These are phyloP conservation scores for Melanargia galathea DNA, from an alignment of 2,888 invertebrate species.

Conservation along the genomic window DNA sequence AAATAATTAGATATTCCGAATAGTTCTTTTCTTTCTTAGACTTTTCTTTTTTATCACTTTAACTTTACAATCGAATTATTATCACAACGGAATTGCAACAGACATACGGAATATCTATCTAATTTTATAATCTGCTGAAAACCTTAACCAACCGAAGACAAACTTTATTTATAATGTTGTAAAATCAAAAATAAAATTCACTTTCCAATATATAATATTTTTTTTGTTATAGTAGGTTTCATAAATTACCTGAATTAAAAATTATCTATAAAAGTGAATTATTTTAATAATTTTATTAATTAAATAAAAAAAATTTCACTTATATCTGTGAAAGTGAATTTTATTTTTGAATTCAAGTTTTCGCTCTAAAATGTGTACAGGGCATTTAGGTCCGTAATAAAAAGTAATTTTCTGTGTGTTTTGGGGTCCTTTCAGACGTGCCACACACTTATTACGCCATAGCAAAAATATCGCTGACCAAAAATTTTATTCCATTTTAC, in stretches of 20 bases:
- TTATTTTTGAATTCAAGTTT: constrained; percentile 20
- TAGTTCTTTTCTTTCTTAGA: neutral
- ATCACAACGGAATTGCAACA: constrained; percentile 11
- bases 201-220: neutral
- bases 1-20: constrained; percentile 10
- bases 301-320: constrained; percentile 3
- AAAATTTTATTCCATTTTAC: too few species aligned
- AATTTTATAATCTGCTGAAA: neutral
- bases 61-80: constrained; percentile 9
- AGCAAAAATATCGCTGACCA: too few species aligned
- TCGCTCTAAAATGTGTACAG: constrained; percentile 32
- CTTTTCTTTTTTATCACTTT: neutral
- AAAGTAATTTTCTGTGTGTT: neutral
- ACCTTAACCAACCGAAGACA: neutral
- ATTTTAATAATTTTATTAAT: too few species aligned
- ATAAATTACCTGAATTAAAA: neutral
- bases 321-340: constrained; percentile 1
- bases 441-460: too few species aligned
- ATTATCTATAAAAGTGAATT: constrained; percentile 10
- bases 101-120: constrained; percentile 9
- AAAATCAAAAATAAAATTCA: neutral
- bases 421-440: too few species aligned
- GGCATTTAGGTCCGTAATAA: constrained; percentile 15
- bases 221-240: neutral
- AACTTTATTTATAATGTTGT: neutral